Base-by-base conservation (phyloP, 2,797 vertebrate genomes). In the Poecilia wingei region DNA sequence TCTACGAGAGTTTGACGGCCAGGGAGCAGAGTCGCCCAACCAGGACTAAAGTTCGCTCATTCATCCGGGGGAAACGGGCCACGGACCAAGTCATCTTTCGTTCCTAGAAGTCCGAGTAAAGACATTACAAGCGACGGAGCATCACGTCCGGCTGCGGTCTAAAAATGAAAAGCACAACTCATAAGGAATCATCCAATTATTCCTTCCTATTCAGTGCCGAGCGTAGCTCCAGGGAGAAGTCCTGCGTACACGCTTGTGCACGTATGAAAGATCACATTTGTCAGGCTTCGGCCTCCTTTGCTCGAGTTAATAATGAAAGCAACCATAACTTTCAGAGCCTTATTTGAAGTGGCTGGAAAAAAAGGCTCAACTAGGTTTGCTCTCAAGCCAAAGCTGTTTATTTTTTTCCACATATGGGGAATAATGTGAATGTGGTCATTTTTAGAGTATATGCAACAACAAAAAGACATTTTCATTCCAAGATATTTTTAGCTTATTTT, bases 41-140 rank as follows among this genome's bases (percentile, higher is more conserved):
- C 90, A 76, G 90, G 93, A 91, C 89, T 90, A 82, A 91, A 84
- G 87, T 87, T 85, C 87, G 86, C 82, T 87, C 85, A 57, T 85
- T 92, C 79, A 89, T 82, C 82, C 82, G 80, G 69, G n/a, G 82
- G 79, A 91, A 88, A 87, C 82, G 45, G 86, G 88, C 85, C 83
- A 83, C 64, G 22, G 81, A 81, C 74, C 39, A 57, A 89, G 82
- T 90, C 86, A 86, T 82, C 82, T 82, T 46, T 86, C 77, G 86
- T 88, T 86, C 82, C 85, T 25, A 61, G 75, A 88, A 55, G 88
- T 74, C 80, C 25, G 79, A 75, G 82, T 79, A 66, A 69, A 86
- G 80, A 80, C 73, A 91, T 88, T 82, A 79, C 73, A 76, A 76
- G 49, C 72, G 83, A 80, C 81, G 80, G 75, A 72, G 75, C 84